Base-by-base conservation (phyloP, 2,888 invertebrate genomes). In the Agrenia bidenticulata region DNA sequence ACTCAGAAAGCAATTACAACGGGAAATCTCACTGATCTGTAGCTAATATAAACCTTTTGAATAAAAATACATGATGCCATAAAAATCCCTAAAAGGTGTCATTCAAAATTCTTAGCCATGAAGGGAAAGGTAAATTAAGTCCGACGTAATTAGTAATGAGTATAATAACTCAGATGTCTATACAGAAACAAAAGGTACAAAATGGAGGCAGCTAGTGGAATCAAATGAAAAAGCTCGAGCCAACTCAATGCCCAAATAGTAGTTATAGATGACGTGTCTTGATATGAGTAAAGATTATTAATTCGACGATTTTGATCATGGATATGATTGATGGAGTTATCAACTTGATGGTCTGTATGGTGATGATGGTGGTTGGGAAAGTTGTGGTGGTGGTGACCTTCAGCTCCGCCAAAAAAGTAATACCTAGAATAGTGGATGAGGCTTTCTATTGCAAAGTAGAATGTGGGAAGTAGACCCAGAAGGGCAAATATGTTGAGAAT, bases 191-290 rank as follows among this genome's bases (percentile, higher is more conserved):
- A 59, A 15, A 69, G 59, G 59, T 73, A 73, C 23, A 72, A 53
- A 11, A 72, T 17, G 26, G 64, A 70, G 41, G 64, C 63, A 21
- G 61, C 54, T 13, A 73, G 63, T 4, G 73, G 73, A 32, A 73
- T 68, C 19, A 73, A 58, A 53, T 72, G 73, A n/a, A 72, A 59
- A 39, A 73, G 55, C 45, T 72, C 67, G 26, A 72, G 61, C 72
- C 72, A 72, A 27, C 68, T 61, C 21, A 73, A 53, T 15, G 70
- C 69, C 71, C 71, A 71, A 21, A 70, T 55, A 15, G 73, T 73
- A 21, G 69, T 69, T 39, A 66, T 69, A 19, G 65, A 64, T 19
- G 61, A 61, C 11, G 61, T 39, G 24, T 53, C 61, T 11, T 56
- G 21, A 15, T 21, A 51, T 13, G 15, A 24, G 23, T 21, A 13